Conservation (phyloP, 2,888 invertebrate genomes). For the Arrhopalites spinosus region DNA sequence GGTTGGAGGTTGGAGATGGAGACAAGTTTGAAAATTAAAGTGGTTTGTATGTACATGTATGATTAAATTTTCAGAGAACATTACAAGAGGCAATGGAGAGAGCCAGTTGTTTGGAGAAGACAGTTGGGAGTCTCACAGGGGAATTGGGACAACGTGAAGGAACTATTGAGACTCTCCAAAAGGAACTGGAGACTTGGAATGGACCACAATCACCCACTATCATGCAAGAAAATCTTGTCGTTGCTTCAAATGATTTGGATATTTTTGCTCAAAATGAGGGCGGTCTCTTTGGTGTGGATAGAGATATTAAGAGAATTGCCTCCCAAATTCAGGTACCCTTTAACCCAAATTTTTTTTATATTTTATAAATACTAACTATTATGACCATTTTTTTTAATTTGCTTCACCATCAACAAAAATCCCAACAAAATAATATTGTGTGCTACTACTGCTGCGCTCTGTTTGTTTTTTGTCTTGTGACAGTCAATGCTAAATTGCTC, state of each 20-base stretch:
- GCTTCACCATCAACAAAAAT: too few relatives aligned
- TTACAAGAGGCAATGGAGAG: constrained; percentile 53
- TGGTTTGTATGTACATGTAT: too few relatives aligned
- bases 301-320: constrained; percentile 53
- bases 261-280: constrained; percentile 55
- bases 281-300: constrained; percentile 53
- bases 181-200: constrained; percentile 59
- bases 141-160: constrained; percentile 64
- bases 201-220: neutral
- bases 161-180: constrained; percentile 61
- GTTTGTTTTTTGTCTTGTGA: too few relatives aligned
- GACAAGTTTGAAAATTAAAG: too few relatives aligned
- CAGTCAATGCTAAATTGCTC: too few relatives aligned
- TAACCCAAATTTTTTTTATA: too few relatives aligned
- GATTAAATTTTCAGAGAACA: constrained; percentile 45
- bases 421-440: too few relatives aligned
- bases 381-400: too few relatives aligned
- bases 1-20: too few relatives aligned
- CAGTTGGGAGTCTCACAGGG: constrained; percentile 63
- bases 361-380: too few relatives aligned
- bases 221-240: neutral
- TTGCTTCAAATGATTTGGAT: constrained; percentile 51
- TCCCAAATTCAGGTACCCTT: constrained; percentile 49
- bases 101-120: constrained; percentile 57
- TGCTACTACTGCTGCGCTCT: too few relatives aligned